Percentiles rank a stretch among this genome's conserved stretches.
These are phyloP conservation scores for Diglossa cyanea DNA, from an alignment of 2,797 vertebrate genomes.

Conservation along the genomic window DNA sequence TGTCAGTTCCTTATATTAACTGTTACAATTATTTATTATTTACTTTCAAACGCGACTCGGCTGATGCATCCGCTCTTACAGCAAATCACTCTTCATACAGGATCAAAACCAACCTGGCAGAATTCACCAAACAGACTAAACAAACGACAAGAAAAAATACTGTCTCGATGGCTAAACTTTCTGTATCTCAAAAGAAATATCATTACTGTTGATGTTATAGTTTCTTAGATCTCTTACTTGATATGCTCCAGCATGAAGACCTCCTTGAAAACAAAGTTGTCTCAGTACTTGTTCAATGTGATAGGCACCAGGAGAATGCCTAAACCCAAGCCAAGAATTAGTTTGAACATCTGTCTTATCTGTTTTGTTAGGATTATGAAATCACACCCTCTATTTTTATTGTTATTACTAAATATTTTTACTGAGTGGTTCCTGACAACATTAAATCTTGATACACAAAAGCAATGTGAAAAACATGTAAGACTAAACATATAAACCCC, in stretches of 20 bases:
- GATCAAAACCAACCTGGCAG: neutral
- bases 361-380: constrained; percentile 3
- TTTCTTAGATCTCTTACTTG: neutral
- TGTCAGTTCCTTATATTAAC: neutral
- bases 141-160: neutral
- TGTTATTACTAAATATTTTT: constrained; percentile 13
- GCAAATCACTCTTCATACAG: neutral
- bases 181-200: neutral
- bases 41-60: neutral
- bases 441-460: neutral
- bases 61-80: neutral
- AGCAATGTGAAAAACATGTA: neutral
- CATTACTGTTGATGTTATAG: neutral
- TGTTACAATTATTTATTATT: constrained; percentile 34
- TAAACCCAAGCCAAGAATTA: neutral
- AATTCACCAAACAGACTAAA: constrained; percentile 46
- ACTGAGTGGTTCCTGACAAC: constrained; percentile 2
- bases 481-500: constrained; percentile 25
- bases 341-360: neutral
- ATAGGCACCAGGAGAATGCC: neutral
- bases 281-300: neutral
- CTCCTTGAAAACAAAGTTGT: neutral
- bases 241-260: neutral
- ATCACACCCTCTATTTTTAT: neutral
- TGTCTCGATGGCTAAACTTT: neutral